Evolutionary conservation across 2,888 invertebrate species (phyloP), one percentile per base, ranked within the genome.

Genomic region (Peribatodes rhomboidaria): DNA sequence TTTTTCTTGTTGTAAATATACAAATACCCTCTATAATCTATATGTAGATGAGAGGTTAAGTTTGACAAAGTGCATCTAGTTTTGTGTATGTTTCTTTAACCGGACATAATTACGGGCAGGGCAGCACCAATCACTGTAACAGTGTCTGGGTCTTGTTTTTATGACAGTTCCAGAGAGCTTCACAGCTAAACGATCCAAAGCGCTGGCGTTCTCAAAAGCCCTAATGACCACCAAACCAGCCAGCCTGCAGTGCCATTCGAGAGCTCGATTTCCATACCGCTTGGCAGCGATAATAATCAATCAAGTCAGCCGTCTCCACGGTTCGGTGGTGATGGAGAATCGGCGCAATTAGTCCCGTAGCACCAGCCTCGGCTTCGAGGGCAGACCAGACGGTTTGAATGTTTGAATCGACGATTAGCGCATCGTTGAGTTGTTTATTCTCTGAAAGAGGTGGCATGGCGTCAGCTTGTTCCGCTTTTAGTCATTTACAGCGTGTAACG

Each of bases 331-430:
- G 78, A 82, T 81, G 80, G 78, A 86, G 88, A 90, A 90, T 89
- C 83, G 81, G 69, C 74, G 85, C 89, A 89, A 91, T 91, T 89
- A 89, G 85, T 76, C 82, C 81, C 83, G 80, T 82, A 75, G 79
- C 82, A 75, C 77, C 71, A 70, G 71, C 70, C 72, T 64, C 55
- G 22, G 18, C 47, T 52, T 53, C 47, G 56, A 65, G 63, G 57
- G 39, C 62, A 33, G 37, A 57, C 50, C 55, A 53, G 61, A 42
- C 53, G 39, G 52, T 14, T 39, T 57, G 27, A 14, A 62, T 44
- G 18, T 52, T 37, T 8, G 44, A 56, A 11, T 22, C 35, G 33
- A 35, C 42, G 41, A 35, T 42, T 42, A 49, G 49, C 41, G n/a
- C 33, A 27, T 49, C 31, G 39, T 20, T 37, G 22, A 41, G 41